Percentiles rank a stretch among this genome's conserved stretches.
These are phyloP conservation scores for Phalacrocorax aristotelis DNA, from an alignment of 2,113 vertebrate species.

Conservation along the genomic window DNA sequence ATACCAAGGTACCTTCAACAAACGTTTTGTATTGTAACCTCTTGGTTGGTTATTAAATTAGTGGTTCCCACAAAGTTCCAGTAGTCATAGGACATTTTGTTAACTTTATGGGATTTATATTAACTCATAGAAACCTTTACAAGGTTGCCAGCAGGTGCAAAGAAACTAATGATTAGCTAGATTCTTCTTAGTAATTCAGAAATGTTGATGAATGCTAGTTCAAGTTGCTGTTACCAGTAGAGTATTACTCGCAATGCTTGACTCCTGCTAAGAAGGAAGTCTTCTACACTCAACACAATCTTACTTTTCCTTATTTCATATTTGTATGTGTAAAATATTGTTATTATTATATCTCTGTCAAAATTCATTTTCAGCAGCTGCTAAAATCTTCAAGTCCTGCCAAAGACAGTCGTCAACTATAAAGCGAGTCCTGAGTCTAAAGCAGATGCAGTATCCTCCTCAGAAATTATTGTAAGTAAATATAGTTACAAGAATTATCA, in stretches of 20 bases:
- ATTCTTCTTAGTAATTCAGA: slow-evolving; percentile 40
- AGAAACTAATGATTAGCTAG: slow-evolving; percentile 52
- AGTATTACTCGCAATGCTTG: neutral
- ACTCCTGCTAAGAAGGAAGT: neutral
- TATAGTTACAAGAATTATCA: neutral
- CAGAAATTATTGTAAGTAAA: neutral
- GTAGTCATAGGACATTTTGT: neutral
- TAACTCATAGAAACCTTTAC: slow-evolving; percentile 40
- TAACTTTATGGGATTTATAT: slow-evolving; percentile 52
- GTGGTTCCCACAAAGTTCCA: slow-evolving; percentile 43
- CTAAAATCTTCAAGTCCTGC: neutral
- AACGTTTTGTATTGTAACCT: neutral
- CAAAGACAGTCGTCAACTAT: neutral
- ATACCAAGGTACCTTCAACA: slow-evolving; percentile 20
- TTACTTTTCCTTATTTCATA: neutral
- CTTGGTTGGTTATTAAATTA: neutral
- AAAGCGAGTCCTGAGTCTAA: neutral
- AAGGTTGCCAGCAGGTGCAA: slow-evolving; percentile 41
- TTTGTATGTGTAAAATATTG: neutral
- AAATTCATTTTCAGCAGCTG: neutral
- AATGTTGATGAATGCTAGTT: neutral
- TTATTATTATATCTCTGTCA: neutral
- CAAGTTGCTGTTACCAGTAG: neutral
- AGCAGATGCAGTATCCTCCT: neutral
- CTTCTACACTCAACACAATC: neutral